These are phyloP conservation scores for Rutilus rutilus DNA, from an alignment of 2,113 vertebrate genomes.

Conservation along the genomic window DNA sequence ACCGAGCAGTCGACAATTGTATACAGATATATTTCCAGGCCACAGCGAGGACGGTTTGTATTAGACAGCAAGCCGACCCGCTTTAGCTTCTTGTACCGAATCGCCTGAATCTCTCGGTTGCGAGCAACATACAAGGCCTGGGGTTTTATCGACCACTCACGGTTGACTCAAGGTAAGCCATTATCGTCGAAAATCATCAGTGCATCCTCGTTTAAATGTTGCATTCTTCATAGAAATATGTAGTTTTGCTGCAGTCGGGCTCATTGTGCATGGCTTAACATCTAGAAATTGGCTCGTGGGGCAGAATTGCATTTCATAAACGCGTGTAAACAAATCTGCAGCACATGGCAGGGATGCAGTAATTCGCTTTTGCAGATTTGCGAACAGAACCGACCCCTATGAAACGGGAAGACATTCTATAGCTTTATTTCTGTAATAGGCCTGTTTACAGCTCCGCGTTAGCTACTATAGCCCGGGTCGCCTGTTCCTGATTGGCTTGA, in stretches of 20 bases:
- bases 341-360: constrained; percentile 27
- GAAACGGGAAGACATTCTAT: neutral
- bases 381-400: neutral
- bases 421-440: constrained; percentile 30
- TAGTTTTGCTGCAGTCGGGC: neutral
- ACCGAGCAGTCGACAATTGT: neutral
- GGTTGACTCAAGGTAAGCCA: constrained; percentile 15
- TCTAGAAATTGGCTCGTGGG: neutral
- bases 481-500: constrained; percentile 21
- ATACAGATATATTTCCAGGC: constrained; percentile 13
- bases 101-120: constrained; percentile 9
- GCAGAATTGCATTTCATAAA: constrained; percentile 17
- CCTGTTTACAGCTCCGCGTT: constrained; percentile 40
- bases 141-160: neutral
- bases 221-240: neutral
- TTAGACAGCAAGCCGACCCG: constrained; percentile 38
- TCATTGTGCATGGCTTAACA: constrained; percentile 23
- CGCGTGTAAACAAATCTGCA: constrained; percentile 19
- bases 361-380: neutral
- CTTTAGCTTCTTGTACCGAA: constrained; percentile 28
- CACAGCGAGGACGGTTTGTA: constrained; percentile 24
- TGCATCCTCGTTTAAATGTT: neutral
- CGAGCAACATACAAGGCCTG: constrained; percentile 5
- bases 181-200: neutral
- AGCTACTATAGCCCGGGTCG: constrained; percentile 21